These are phyloP conservation scores for Acrobasis consociella DNA, from an alignment of 2,888 invertebrate genomes.

Conservation along the genomic window DNA sequence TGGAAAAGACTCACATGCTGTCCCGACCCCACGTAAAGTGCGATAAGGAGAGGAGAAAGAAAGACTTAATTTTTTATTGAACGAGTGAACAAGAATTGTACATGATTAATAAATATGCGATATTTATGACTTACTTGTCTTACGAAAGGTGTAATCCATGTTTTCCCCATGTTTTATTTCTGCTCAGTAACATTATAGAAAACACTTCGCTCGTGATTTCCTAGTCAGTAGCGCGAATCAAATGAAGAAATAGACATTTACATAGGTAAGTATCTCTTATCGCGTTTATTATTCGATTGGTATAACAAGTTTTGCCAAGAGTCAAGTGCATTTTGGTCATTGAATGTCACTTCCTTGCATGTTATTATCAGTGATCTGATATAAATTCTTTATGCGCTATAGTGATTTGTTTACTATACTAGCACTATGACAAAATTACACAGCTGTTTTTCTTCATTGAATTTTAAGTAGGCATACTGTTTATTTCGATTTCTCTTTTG, in stretches of 20 bases:
- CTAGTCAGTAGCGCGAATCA: background rate
- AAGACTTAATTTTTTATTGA: too few relatives aligned
- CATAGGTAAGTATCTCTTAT: background rate
- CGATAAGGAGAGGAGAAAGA: too few relatives aligned
- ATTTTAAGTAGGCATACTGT: too few relatives aligned
- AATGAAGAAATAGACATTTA: conserved; percentile 4
- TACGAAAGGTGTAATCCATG: conserved; percentile 13
- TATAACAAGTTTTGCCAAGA: conserved; percentile 4
- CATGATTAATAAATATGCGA: too few relatives aligned
- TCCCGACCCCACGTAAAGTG: too few relatives aligned
- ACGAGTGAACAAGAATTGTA: too few relatives aligned
- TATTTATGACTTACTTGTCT: background rate
- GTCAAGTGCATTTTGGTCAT: background rate
- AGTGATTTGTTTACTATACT: too few relatives aligned
- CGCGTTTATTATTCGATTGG: conserved; percentile 3
- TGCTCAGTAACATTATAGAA: background rate
- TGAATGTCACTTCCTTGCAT: background rate
- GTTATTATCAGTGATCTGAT: background rate
- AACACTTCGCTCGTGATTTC: background rate
- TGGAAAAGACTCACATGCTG: too few relatives aligned
- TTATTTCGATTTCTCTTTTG: too few relatives aligned
- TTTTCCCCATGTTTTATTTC: conserved; percentile 1
- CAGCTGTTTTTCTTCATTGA: too few relatives aligned
- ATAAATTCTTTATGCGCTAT: background rate
- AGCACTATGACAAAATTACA: too few relatives aligned